A percentile compares a stretch with the other conserved stretches of the same genome.
phyloP scores from a whole-genome alignment of 1,140 invertebrate genomes.

The Brachionus asplanchnoidis region DNA sequence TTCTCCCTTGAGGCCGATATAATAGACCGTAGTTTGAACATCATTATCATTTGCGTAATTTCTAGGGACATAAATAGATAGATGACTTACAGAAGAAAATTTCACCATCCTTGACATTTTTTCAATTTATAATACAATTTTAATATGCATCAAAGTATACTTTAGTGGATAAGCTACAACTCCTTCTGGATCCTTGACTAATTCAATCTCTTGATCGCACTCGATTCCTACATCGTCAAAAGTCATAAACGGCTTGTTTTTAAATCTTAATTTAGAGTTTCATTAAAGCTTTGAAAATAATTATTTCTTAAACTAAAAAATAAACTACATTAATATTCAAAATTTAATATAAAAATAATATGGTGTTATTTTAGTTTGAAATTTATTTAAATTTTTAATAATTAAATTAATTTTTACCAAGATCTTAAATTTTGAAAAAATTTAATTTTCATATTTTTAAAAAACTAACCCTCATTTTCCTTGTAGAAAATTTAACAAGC shows the following conservation, averaged over 20 bases:
- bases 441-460: too few relatives aligned
- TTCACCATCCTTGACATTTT: slow-evolving; percentile 69
- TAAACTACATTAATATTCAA: too few relatives aligned
- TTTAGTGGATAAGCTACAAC: slow-evolving; percentile 63
- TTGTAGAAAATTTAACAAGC: too few relatives aligned
- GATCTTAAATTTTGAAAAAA: too few relatives aligned
- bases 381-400: too few relatives aligned
- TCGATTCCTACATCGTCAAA: slow-evolving; percentile 72
- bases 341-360: too few relatives aligned
- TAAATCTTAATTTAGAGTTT: slow-evolving; percentile 64
- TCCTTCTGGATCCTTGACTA: slow-evolving; percentile 71
- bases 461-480: too few relatives aligned
- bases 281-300: too few relatives aligned
- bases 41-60: slow-evolving; percentile 72
- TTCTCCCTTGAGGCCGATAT: slow-evolving; percentile 89
- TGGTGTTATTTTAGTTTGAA: too few relatives aligned
- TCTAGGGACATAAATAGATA: slow-evolving; percentile 79
- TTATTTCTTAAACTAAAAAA: too few relatives aligned
- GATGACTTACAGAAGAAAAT: slow-evolving; percentile 78
- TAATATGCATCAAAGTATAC: background rate
- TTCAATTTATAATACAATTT: too few relatives aligned
- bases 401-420: too few relatives aligned
- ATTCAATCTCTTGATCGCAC: slow-evolving; percentile 84
- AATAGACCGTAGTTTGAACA: slow-evolving; percentile 72
- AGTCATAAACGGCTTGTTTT: slow-evolving; percentile 84